These are phyloP conservation scores for Reticulitermes lucifugus DNA, from an alignment of 2,888 invertebrate species.

Conservation along the genomic window DNA sequence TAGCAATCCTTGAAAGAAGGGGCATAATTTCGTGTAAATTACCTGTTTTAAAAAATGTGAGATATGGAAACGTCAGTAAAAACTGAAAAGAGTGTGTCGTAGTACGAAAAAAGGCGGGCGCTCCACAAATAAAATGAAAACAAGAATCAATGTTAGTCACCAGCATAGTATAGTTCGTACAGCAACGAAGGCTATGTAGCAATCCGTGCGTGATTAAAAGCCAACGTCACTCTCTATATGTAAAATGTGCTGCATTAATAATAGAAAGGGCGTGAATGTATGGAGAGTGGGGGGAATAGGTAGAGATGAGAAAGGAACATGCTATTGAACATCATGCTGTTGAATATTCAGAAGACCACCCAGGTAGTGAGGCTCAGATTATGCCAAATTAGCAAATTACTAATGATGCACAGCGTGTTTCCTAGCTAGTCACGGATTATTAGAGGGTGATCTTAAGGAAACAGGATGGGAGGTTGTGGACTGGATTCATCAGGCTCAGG, in stretches of 20 bases:
- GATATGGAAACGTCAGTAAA: too few species aligned
- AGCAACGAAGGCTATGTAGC: not conserved
- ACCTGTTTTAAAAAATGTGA: too few species aligned
- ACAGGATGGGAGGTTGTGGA: too few species aligned
- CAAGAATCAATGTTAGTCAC: too few species aligned
- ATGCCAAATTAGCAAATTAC: not conserved
- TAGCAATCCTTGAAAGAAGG: too few species aligned
- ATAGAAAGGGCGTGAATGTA: not conserved
- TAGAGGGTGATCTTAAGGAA: not conserved
- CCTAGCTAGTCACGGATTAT: conserved; percentile 18
- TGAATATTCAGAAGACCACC: conserved; percentile 24
- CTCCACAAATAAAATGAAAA: too few species aligned
- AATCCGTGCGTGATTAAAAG: not conserved
- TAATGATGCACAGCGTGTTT: not conserved
- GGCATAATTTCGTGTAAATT: too few species aligned
- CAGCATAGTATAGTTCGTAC: not conserved
- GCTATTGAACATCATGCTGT: not conserved
- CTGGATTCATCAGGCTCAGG: too few species aligned
- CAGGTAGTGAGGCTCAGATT: not conserved
- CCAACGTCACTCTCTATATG: not conserved
- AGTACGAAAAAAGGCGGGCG: too few species aligned
- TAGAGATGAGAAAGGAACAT: not conserved
- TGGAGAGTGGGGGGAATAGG: not conserved
- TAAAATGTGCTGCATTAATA: conserved; percentile 4
- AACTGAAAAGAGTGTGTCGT: too few species aligned